A percentile compares a stretch with the other conserved stretches of the same genome.
Evolutionary conservation across 1,140 invertebrate genomes (phyloP).

Genomic region (Drosophila triauraria): DNA sequence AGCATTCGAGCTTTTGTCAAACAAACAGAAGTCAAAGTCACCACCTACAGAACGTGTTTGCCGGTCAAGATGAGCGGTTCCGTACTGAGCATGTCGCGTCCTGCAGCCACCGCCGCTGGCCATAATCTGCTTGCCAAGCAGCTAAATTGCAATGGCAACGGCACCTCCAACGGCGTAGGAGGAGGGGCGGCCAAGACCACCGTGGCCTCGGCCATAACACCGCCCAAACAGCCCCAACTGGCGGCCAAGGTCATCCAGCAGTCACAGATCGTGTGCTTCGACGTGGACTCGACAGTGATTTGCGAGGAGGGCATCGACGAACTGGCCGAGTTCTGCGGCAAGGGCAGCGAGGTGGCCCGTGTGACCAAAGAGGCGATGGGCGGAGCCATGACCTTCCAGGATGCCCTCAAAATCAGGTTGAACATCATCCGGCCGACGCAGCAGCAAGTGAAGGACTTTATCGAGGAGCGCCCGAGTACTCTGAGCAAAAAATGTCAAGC

Average conservation of each 20-base stretch:
- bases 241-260: slow-evolving; percentile 79
- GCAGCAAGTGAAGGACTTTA: slow-evolving; percentile 92
- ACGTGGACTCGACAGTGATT: slow-evolving; percentile 99
- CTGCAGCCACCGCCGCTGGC: slow-evolving; percentile 46
- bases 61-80: slow-evolving; percentile 70
- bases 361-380: slow-evolving; percentile 97
- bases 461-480: slow-evolving; percentile 90
- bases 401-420: slow-evolving; percentile 92
- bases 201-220: slow-evolving; percentile 47
- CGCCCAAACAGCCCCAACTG: slow-evolving; percentile 66
- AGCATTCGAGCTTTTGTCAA: slow-evolving; percentile 48
- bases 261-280: slow-evolving; percentile 97
- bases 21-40: slow-evolving; percentile 13
- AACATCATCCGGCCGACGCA: slow-evolving; percentile 94
- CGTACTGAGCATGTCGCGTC: slow-evolving; percentile 67
- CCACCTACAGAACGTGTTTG: slow-evolving; percentile 35
- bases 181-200: slow-evolving; percentile 33
- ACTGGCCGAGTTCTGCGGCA: slow-evolving; percentile 96
- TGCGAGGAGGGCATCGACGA: slow-evolving; percentile 98
- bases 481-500: slow-evolving; percentile 95
- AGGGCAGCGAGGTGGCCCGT: slow-evolving; percentile 93
- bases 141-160: slow-evolving; percentile 42
- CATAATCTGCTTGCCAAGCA: slow-evolving; percentile 47
- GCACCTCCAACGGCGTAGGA: slow-evolving; percentile 23
- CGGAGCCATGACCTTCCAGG: slow-evolving; percentile 96